Percentiles rank a stretch among this genome's conserved stretches.
These are phyloP conservation scores for Myotis vivesi DNA, from an alignment of 2,797 vertebrate genomes.

Conservation along the genomic window DNA sequence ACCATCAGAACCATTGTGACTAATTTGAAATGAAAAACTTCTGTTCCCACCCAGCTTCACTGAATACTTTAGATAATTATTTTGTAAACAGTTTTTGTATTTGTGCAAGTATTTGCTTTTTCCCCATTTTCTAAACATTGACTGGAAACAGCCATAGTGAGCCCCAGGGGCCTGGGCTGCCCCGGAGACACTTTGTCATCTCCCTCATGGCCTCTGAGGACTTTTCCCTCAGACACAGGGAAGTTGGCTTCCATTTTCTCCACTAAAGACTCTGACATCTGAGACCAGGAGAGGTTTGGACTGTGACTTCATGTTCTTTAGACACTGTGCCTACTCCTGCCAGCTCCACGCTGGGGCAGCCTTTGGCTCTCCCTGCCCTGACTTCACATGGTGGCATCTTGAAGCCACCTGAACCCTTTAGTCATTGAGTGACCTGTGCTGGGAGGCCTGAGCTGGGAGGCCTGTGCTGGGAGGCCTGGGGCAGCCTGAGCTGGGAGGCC, in stretches of 20 bases:
- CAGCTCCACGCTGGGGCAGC: background rate
- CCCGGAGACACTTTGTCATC: background rate
- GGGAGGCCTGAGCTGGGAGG: too few relatives aligned
- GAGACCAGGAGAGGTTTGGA: background rate
- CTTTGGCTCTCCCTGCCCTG: background rate
- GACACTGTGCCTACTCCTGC: background rate
- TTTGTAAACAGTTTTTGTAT: conserved; percentile 80
- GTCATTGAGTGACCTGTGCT: background rate
- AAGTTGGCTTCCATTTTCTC: conserved; percentile 2
- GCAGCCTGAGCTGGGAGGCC: background rate
- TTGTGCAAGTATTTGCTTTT: conserved; percentile 61
- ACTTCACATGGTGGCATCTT: background rate
- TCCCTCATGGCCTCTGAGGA: background rate
- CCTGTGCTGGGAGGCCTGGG: background rate
- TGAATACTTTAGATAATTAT: conserved; percentile 74
- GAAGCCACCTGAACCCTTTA: background rate
- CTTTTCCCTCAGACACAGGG: background rate
- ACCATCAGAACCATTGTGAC: background rate
- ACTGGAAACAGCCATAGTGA: conserved; percentile 36
- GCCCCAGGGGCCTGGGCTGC: background rate
- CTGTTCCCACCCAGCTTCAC: conserved; percentile 42
- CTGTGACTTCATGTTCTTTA: background rate
- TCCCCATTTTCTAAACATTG: conserved; percentile 32
- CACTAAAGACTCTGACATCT: background rate
- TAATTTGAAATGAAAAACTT: conserved; percentile 56